Conservation (phyloP, 2,888 invertebrate genomes). For the Herminia tarsipennalis region DNA sequence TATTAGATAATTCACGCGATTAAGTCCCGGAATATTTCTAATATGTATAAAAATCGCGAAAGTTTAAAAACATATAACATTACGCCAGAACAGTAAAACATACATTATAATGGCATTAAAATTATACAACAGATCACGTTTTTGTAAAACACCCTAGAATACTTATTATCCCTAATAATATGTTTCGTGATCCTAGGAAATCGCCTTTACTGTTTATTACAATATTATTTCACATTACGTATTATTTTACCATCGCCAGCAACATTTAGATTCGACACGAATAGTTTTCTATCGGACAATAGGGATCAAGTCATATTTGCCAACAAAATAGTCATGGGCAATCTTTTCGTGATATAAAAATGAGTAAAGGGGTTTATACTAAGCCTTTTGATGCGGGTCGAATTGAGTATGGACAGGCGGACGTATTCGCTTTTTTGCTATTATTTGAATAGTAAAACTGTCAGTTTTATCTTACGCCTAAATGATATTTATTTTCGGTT, state of each 20-base stretch:
- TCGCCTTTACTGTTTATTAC: constrained; percentile 1
- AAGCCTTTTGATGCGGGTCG: constrained; percentile 84
- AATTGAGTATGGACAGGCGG: constrained; percentile 80
- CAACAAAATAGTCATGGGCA: constrained; percentile 78
- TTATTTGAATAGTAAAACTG: constrained; percentile 82
- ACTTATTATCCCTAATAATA: too few relatives aligned
- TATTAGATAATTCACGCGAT: too few relatives aligned
- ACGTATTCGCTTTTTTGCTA: constrained; percentile 79
- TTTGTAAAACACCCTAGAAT: too few relatives aligned
- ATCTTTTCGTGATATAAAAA: constrained; percentile 80
- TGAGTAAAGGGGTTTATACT: constrained; percentile 79
- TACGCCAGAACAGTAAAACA: too few relatives aligned
- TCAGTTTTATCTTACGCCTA: constrained; percentile 68
- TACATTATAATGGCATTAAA: too few relatives aligned
- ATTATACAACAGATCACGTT: too few relatives aligned
- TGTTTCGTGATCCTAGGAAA: constrained; percentile 1
- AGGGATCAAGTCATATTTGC: constrained; percentile 78
- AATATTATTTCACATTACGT: constrained; percentile 5
- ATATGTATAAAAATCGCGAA: too few relatives aligned
- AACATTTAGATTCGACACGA: constrained; percentile 42
- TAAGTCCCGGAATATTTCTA: too few relatives aligned
- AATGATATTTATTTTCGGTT: constrained; percentile 73
- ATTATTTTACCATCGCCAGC: constrained; percentile 16
- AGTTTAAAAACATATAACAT: too few relatives aligned
- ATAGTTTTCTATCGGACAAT: constrained; percentile 57